A percentile compares a stretch with the other conserved stretches of the same genome.
These are phyloP conservation scores for Himantopus leucocephalus DNA, from an alignment of 2,113 vertebrate genomes.

Conservation along the genomic window DNA sequence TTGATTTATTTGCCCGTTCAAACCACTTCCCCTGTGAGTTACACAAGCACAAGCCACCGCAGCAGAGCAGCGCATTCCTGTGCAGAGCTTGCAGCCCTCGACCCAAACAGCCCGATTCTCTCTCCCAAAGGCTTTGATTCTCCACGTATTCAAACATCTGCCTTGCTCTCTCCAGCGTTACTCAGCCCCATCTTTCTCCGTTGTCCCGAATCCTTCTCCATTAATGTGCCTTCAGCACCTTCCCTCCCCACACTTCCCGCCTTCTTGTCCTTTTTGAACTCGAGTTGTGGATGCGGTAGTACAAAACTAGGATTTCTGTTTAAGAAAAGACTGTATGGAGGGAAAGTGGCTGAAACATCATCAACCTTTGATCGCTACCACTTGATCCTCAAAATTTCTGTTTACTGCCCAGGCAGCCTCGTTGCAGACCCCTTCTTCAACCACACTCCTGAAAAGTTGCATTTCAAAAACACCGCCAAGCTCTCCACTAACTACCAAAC, in stretches of 20 bases:
- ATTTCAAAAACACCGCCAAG: background rate
- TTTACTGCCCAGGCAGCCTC: background rate
- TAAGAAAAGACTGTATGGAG: background rate
- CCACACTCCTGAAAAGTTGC: background rate
- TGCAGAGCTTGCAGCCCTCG: background rate
- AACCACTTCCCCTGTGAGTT: background rate
- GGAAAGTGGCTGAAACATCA: background rate
- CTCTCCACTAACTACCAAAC: background rate
- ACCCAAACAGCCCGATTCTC: background rate
- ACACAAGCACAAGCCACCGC: background rate
- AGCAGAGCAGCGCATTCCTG: background rate
- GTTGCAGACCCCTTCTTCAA: background rate
- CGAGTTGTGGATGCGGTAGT: background rate
- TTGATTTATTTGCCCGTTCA: background rate
- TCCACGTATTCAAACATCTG: background rate
- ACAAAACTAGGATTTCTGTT: background rate
- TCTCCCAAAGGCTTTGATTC: background rate
- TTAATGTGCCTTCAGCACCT: background rate
- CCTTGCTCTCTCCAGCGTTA: background rate
- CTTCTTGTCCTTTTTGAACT: background rate
- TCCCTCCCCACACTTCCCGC: background rate
- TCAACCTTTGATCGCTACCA: background rate
- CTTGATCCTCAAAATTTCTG: background rate
- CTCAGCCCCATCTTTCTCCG: background rate
- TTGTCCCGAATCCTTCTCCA: background rate